Conservation (phyloP, 2,113 vertebrate genomes). For the Macrotus californicus region DNA sequence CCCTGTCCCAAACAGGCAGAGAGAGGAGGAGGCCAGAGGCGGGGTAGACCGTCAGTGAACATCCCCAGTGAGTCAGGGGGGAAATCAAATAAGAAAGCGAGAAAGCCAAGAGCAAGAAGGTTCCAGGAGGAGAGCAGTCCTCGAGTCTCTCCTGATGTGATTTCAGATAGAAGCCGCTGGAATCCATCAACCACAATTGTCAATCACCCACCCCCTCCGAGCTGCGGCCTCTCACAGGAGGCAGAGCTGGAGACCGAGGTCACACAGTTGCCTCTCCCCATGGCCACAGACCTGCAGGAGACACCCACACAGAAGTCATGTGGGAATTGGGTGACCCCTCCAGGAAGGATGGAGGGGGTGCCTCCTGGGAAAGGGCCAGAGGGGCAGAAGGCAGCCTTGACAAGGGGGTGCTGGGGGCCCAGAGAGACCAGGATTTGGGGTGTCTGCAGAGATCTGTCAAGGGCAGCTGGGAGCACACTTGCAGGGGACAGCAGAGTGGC, state of each 20-base stretch:
- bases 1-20: not conserved
- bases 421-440: not conserved
- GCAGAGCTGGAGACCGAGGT: not conserved
- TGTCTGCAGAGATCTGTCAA: not conserved
- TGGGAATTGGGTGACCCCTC: accelerated
- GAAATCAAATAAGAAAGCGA: constrained; percentile 59
- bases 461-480: not conserved
- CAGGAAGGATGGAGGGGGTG: not conserved
- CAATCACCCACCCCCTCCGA: not conserved
- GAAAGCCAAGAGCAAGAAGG: constrained; percentile 55
- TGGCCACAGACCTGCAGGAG: not conserved
- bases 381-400: constrained; percentile 2
- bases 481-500: not conserved
- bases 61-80: not conserved
- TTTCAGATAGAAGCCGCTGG: constrained; percentile 62
- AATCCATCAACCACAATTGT: constrained; percentile 73
- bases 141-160: constrained; percentile 70
- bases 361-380: accelerated
- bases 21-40: constrained; percentile 39
- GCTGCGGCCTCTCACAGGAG: not conserved
- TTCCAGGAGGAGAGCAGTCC: not conserved
- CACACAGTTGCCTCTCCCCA: not conserved
- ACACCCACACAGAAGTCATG: not conserved
- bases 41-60: not conserved
- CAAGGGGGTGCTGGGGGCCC: not conserved